Evolutionary conservation across 2,888 invertebrate genomes (phyloP), one percentile per base, ranked within the genome.

Genomic region (Platycheirus albimanus): DNA sequence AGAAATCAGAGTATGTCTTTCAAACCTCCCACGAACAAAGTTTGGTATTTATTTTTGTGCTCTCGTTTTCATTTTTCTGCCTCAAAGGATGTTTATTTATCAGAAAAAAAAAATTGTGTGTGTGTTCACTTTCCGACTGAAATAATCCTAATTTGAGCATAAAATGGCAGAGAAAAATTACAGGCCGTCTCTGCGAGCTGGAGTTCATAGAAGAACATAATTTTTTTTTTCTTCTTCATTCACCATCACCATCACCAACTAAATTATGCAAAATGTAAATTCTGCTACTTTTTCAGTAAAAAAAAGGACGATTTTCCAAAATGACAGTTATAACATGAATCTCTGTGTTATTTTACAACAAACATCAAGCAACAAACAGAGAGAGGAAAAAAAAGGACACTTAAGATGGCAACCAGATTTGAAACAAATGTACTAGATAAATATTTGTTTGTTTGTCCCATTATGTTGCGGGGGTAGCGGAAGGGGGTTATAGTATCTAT

Each of bases 211-310:
- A 24, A 33, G 41, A 41, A n/a, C 4, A 41, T 11, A 36, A 24
- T 15, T 11, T 58, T 20, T 7, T 24, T 56, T 36, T 52, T 54
- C 49, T 61, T 69, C 63, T n/a, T n/a, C n/a, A n/a, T n/a, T n/a
- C n/a, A n/a, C n/a, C n/a, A n/a, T n/a, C n/a, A n/a, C n/a, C n/a
- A n/a, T n/a, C 33, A 33, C 51, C 51, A 66, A 64, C 66, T 81
- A 77, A 81, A 81, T 81, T 77, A 81, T 81, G 77, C 71, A 81
- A 81, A 81, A 77, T 67, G 52, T 67, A 66, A 61, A 61, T 45
- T 61, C 28, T n/a, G 43, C 33, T 45, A 76, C 66, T 51, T 70
- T 56, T 64, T 45, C 36, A 10, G n/a, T n/a, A n/a, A n/a, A n/a
- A 58, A 61, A 69, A 77, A 61, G 70, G 71, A 77, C 77, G 63